These are phyloP conservation scores for Chrysotoxum bicinctum DNA, from an alignment of 2,888 invertebrate genomes.

Conservation along the genomic window DNA sequence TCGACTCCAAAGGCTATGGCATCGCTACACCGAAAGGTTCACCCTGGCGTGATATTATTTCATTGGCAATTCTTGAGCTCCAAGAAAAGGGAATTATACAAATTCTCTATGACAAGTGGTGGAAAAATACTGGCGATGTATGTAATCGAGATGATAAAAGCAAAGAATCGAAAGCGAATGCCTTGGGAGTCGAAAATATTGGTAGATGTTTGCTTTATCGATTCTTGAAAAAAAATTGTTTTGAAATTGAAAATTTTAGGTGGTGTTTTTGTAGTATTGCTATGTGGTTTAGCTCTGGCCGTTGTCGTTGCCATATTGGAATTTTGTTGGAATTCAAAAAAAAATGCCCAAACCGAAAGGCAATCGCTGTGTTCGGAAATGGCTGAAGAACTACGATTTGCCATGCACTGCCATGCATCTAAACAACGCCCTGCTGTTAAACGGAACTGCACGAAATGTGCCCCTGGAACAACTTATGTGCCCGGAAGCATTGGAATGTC, in stretches of 20 bases:
- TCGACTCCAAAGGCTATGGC: conserved; percentile 89
- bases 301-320: conserved; percentile 96
- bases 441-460: conserved; percentile 89
- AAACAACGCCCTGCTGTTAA: conserved; percentile 90
- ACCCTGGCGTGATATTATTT: conserved; percentile 98
- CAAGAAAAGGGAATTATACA: conserved; percentile 97
- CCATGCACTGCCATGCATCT: conserved; percentile 93
- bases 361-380: conserved; percentile 97
- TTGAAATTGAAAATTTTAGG: conserved; percentile 81
- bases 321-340: conserved; percentile 96
- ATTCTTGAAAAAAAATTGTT: neutral
- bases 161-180: conserved; percentile 95
- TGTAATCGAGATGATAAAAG: conserved; percentile 93
- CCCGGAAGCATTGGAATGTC: conserved; percentile 81
- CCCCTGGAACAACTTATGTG: conserved; percentile 87
- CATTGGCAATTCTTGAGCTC: conserved; percentile 95
- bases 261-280: conserved; percentile 97
- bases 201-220: conserved; percentile 82
- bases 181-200: conserved; percentile 92
- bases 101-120: conserved; percentile 98
- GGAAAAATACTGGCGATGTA: conserved; percentile 97
- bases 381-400: conserved; percentile 95
- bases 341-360: conserved; percentile 90
- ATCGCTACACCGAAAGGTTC: conserved; percentile 98
- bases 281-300: conserved; percentile 94